phyloP scores from a whole-genome alignment of 2,113 vertebrate genomes.

The Enhydra lutris region DNA sequence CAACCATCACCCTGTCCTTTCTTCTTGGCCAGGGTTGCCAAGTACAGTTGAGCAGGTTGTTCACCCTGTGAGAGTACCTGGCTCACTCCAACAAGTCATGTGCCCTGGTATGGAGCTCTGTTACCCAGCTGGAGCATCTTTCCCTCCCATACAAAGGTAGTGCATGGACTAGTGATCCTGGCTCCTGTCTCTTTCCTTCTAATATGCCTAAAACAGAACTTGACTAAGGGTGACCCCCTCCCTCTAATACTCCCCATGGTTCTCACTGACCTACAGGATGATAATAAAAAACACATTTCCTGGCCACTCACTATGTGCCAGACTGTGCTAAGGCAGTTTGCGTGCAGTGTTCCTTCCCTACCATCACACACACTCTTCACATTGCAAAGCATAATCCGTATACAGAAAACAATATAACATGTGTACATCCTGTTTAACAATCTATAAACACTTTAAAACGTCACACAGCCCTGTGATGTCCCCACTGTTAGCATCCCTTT shows the following conservation, averaged over 20 bases:
- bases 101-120: background rate
- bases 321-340: background rate
- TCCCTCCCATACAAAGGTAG: background rate
- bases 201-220: background rate
- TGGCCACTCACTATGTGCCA: background rate
- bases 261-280: background rate
- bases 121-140: background rate
- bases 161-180: background rate
- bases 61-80: background rate
- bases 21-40: background rate
- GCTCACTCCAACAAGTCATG: rapidly evolving
- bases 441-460: background rate
- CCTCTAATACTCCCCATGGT: background rate
- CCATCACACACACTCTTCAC: background rate
- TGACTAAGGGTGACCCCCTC: background rate
- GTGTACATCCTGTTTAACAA: background rate
- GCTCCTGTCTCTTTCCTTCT: background rate
- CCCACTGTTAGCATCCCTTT: background rate
- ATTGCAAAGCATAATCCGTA: rapidly evolving
- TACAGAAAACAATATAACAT: background rate
- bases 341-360: too few species aligned
- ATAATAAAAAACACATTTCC: background rate
- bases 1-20: background rate
- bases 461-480: background rate
- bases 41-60: background rate